These are phyloP conservation scores for Poliocrania exsul DNA, from an alignment of 2,797 vertebrate genomes.

Conservation along the genomic window DNA sequence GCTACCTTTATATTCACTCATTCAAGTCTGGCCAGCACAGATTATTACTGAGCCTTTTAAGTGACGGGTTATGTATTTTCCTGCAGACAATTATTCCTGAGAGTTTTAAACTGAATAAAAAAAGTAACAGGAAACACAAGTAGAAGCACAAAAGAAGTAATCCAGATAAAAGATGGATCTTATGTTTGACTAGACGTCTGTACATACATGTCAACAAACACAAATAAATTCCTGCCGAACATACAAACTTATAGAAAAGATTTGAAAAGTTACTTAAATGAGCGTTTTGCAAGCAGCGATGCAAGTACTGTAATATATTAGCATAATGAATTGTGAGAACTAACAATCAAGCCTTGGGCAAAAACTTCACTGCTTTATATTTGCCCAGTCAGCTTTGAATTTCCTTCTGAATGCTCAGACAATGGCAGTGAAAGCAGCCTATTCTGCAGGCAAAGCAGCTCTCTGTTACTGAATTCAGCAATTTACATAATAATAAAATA, in stretches of 20 bases:
- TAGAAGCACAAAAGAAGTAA: background rate
- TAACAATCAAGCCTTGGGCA: constrained; percentile 63
- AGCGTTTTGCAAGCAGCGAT: constrained; percentile 1
- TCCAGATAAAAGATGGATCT: constrained; percentile 36
- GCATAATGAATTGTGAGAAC: constrained; percentile 73
- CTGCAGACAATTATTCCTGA: background rate
- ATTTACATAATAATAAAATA: constrained; percentile 63
- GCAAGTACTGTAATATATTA: constrained; percentile 58
- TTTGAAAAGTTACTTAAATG: constrained; percentile 51
- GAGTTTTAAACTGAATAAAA: background rate
- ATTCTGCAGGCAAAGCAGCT: constrained; percentile 68
- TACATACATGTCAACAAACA: constrained; percentile 20
- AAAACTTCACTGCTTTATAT: constrained; percentile 65
- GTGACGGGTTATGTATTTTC: constrained; percentile 1
- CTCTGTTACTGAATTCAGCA: constrained; percentile 2
- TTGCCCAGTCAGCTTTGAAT: constrained; percentile 71
- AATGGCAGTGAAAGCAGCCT: constrained; percentile 68
- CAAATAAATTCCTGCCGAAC: background rate
- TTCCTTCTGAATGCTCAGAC: constrained; percentile 69
- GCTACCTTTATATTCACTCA: background rate
- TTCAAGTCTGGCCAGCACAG: background rate
- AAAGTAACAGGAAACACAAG: background rate
- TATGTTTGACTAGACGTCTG: background rate
- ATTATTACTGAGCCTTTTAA: constrained; percentile 1
- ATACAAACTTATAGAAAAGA: background rate